Evolutionary conservation across 1,140 invertebrate species (phyloP).

Genomic region (Caenorhabditis brenneri): DNA sequence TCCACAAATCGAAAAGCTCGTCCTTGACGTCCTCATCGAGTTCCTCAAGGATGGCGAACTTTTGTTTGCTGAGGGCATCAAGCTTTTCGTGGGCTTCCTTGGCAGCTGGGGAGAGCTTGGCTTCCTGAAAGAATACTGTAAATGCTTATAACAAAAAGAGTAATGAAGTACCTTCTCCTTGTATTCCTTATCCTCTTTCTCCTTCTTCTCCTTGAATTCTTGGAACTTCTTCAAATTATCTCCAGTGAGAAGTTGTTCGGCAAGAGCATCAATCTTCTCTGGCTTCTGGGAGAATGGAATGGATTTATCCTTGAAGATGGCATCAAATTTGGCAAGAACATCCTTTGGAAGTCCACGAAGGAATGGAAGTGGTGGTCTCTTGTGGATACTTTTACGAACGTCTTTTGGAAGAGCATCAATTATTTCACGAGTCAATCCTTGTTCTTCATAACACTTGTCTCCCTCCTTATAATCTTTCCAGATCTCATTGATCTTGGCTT

Average conservation of each 20-base stretch:
- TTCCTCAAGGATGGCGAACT: slow-evolving; percentile 6
- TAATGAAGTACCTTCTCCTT: slow-evolving; percentile 4
- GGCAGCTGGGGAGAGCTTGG: slow-evolving; percentile 49
- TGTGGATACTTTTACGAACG: slow-evolving; percentile 28
- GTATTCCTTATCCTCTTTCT: slow-evolving; percentile 25
- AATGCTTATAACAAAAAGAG: no score
- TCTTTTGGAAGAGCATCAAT: slow-evolving; percentile 46
- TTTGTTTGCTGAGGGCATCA: slow-evolving; percentile 39
- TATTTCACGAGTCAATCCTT: slow-evolving; percentile 45
- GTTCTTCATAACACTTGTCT: slow-evolving; percentile 48
- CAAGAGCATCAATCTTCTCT: slow-evolving; percentile 43
- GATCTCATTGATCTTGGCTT: slow-evolving; percentile 42
- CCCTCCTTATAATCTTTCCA: slow-evolving; percentile 53
- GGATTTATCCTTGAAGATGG: slow-evolving; percentile 45
- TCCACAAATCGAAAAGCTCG: slow-evolving; percentile 50
- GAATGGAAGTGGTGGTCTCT: slow-evolving; percentile 41
- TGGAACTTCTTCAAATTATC: slow-evolving; percentile 45
- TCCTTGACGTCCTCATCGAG: slow-evolving; percentile 31
- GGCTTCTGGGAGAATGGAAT: slow-evolving; percentile 33
- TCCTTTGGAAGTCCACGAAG: slow-evolving; percentile 40
- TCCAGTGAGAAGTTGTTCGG: slow-evolving; percentile 31
- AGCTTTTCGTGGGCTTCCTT: slow-evolving; percentile 48
- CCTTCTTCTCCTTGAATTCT: slow-evolving; percentile 45
- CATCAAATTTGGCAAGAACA: slow-evolving; percentile 32
- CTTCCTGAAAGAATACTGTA: background rate